These are phyloP conservation scores for Centropristis striata DNA, from an alignment of 2,113 vertebrate species.

Conservation along the genomic window DNA sequence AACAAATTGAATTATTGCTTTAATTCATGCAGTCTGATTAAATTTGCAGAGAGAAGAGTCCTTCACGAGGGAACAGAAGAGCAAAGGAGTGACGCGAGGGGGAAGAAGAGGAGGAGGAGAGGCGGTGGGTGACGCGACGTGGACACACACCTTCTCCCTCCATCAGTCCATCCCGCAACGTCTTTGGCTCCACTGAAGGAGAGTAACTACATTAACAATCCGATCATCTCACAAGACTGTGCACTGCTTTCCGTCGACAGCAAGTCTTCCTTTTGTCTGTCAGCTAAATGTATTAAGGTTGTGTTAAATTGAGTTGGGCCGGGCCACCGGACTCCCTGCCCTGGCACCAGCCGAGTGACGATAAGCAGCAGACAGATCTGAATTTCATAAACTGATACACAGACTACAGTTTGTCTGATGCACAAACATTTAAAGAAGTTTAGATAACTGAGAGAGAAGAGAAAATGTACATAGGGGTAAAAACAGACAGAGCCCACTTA, in stretches of 20 bases:
- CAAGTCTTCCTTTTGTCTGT: conserved; percentile 62
- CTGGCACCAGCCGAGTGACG: conserved; percentile 56
- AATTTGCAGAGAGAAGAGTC: conserved; percentile 79
- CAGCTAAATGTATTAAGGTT: conserved; percentile 71
- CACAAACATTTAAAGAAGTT: conserved; percentile 37
- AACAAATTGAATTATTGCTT: conserved; percentile 87
- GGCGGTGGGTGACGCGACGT: background rate
- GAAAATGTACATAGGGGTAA: conserved; percentile 5
- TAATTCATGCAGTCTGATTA: conserved; percentile 87
- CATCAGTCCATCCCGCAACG: conserved; percentile 33
- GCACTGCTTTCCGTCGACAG: conserved; percentile 54
- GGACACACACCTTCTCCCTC: conserved; percentile 54
- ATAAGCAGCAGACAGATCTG: conserved; percentile 40
- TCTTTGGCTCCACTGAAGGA: conserved; percentile 63
- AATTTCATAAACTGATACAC: conserved; percentile 31
- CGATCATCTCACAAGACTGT: conserved; percentile 68
- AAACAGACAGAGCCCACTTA: conserved; percentile 18
- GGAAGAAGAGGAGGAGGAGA: conserved; percentile 24
- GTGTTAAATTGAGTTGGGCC: conserved; percentile 67
- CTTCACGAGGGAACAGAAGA: conserved; percentile 70
- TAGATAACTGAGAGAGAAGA: background rate
- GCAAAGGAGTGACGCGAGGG: conserved; percentile 49
- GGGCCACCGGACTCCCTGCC: conserved; percentile 39
- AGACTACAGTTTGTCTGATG: conserved; percentile 20
- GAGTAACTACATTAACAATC: conserved; percentile 79